phyloP scores from a whole-genome alignment of 1,140 invertebrate genomes.

The Melitaea cinxia region DNA sequence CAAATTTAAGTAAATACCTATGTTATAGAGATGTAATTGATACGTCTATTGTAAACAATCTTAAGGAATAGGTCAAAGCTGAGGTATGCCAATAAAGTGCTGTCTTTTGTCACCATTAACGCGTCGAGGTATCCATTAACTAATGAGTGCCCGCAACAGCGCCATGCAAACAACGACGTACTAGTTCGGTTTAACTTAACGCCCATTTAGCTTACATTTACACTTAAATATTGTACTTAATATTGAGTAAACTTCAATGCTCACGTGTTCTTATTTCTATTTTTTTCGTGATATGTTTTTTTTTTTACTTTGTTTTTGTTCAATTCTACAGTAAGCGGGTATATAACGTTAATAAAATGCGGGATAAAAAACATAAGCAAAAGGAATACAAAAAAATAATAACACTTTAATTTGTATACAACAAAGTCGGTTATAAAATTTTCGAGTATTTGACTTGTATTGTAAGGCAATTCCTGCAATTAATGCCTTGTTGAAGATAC shows the following conservation, averaged over 20 bases:
- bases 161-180: constrained; percentile 17
- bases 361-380: too few relatives aligned
- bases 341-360: too few relatives aligned
- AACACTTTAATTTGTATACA: too few relatives aligned
- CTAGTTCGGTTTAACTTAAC: constrained; percentile 15
- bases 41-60: not conserved
- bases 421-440: too few relatives aligned
- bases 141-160: constrained; percentile 30
- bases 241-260: not conserved
- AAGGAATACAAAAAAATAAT: too few relatives aligned
- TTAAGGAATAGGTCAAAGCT: constrained; percentile 8
- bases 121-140: constrained; percentile 27
- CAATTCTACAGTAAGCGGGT: too few relatives aligned
- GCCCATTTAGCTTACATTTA: constrained; percentile 22
- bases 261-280: not conserved
- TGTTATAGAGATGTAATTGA: not conserved
- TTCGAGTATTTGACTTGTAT: not conserved
- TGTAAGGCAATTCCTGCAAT: not conserved
- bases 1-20: too few relatives aligned
- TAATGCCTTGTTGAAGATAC: not conserved
- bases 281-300: not conserved
- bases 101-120: constrained; percentile 26
- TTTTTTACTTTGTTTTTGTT: not conserved
- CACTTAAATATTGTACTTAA: constrained; percentile 5
- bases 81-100: constrained; percentile 25